phyloP scores from a whole-genome alignment of 2,797 vertebrate species.

The Protosalanx chinensis region DNA sequence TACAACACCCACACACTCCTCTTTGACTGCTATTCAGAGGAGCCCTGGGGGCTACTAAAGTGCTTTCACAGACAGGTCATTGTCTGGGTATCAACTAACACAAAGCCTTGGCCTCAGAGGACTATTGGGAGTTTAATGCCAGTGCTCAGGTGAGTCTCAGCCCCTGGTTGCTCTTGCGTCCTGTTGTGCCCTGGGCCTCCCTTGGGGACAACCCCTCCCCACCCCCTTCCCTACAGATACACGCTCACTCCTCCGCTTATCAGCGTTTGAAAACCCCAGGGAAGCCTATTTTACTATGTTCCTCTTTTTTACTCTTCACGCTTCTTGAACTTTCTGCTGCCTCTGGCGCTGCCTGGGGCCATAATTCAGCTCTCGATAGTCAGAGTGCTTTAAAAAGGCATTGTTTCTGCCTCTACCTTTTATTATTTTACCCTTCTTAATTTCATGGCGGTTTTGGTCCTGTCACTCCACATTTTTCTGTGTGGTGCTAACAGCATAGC shows the following conservation, averaged over 20 bases:
- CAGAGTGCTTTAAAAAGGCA: slow-evolving; percentile 52
- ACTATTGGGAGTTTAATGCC: slow-evolving; percentile 57
- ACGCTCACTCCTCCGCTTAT: slow-evolving; percentile 28
- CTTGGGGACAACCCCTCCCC: slow-evolving; percentile 31
- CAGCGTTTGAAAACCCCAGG: slow-evolving; percentile 50
- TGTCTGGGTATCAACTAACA: slow-evolving; percentile 4
- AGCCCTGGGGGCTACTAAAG: not conserved
- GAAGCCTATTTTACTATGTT: slow-evolving; percentile 40
- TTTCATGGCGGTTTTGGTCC: slow-evolving; percentile 41
- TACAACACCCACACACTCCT: not conserved
- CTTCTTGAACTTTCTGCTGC: slow-evolving; percentile 71
- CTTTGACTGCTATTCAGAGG: not conserved
- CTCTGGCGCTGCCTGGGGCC: slow-evolving; percentile 59
- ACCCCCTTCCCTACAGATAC: not conserved
- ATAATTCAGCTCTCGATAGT: slow-evolving; percentile 57
- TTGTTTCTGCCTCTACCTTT: slow-evolving; percentile 18
- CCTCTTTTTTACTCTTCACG: slow-evolving; percentile 43
- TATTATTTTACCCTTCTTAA: slow-evolving; percentile 36
- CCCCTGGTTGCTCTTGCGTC: slow-evolving; percentile 55
- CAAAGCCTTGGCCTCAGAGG: slow-evolving; percentile 8
- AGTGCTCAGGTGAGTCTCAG: slow-evolving; percentile 60
- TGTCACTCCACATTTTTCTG: slow-evolving; percentile 25
- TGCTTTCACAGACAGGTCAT: not conserved
- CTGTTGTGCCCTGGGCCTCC: slow-evolving; percentile 52
- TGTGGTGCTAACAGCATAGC: not conserved